These are phyloP conservation scores for Hepsetus odoe DNA, from an alignment of 2,113 vertebrate species.

Conservation along the genomic window DNA sequence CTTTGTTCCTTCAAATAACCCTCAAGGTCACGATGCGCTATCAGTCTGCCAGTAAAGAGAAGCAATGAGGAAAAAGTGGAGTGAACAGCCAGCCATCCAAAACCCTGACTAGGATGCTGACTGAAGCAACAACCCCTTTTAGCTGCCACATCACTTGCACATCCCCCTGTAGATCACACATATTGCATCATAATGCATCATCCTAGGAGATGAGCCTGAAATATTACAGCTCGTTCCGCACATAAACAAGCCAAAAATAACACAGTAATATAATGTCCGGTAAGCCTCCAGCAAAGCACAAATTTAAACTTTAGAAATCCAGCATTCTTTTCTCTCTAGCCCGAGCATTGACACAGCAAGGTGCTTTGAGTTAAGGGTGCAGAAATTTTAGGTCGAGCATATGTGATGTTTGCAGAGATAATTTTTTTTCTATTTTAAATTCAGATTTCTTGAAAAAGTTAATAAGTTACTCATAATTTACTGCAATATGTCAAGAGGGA, in stretches of 20 bases:
- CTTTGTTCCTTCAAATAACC: conserved; percentile 21
- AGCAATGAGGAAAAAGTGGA: conserved; percentile 33
- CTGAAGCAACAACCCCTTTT: conserved; percentile 42
- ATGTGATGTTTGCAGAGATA: no score
- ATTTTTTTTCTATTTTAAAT: no score
- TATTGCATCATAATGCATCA: conserved; percentile 39
- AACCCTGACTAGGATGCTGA: conserved; percentile 39
- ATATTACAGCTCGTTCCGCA: conserved; percentile 11
- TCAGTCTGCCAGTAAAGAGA: conserved; percentile 14
- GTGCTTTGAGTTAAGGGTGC: neutral
- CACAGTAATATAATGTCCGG: neutral
- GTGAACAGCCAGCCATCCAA: conserved; percentile 26
- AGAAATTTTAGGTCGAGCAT: neutral
- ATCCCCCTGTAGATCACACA: conserved; percentile 35
- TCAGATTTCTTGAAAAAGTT: no score
- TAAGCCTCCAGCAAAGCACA: neutral
- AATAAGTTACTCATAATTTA: no score
- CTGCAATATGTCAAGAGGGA: no score
- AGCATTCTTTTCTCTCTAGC: no score
- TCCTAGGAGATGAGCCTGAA: conserved; percentile 18
- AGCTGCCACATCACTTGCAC: conserved; percentile 43
- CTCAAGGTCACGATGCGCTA: conserved; percentile 35
- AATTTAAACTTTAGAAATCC: conserved; percentile 15
- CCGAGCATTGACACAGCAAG: neutral
- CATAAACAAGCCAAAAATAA: conserved; percentile 27